These are phyloP conservation scores for Argentina silus DNA, from an alignment of 2,797 vertebrate genomes.

Conservation along the genomic window DNA sequence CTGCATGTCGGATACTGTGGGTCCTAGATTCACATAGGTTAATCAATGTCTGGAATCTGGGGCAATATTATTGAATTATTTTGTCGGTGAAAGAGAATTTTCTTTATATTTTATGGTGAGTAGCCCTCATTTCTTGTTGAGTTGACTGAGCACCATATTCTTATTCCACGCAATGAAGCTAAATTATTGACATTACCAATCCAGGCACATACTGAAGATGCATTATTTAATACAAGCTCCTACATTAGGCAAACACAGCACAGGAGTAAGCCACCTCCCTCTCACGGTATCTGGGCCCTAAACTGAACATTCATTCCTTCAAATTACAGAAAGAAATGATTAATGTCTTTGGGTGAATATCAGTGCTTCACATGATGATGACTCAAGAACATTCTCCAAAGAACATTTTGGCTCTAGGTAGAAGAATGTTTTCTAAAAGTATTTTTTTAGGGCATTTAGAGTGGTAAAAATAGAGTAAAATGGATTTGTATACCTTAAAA, in stretches of 20 bases:
- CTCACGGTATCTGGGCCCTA: not conserved
- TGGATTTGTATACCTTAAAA: too few relatives aligned
- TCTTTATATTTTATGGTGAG: not conserved
- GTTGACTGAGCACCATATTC: slow-evolving; percentile 16
- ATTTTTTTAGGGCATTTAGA: too few relatives aligned
- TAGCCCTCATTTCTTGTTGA: slow-evolving; percentile 5
- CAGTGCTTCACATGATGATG: too few relatives aligned
- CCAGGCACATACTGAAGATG: slow-evolving; percentile 13
- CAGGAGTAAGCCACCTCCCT: slow-evolving; percentile 11
- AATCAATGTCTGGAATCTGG: not conserved
- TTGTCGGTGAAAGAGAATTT: not conserved
- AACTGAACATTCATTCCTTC: not conserved
- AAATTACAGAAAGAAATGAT: not conserved
- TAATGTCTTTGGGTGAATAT: too few relatives aligned
- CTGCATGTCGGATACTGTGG: too few relatives aligned
- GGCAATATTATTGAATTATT: not conserved
- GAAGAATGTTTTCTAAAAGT: too few relatives aligned
- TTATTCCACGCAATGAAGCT: slow-evolving; percentile 32
- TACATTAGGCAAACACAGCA: slow-evolving; percentile 21
- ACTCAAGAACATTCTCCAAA: too few relatives aligned
- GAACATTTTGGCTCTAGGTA: too few relatives aligned
- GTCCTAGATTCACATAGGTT: not conserved
- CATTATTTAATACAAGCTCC: slow-evolving; percentile 52
- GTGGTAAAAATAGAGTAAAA: too few relatives aligned
- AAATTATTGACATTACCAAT: slow-evolving; percentile 62